phyloP scores from a whole-genome alignment of 2,888 invertebrate species.

The Eudasyphora cyanicolor region DNA sequence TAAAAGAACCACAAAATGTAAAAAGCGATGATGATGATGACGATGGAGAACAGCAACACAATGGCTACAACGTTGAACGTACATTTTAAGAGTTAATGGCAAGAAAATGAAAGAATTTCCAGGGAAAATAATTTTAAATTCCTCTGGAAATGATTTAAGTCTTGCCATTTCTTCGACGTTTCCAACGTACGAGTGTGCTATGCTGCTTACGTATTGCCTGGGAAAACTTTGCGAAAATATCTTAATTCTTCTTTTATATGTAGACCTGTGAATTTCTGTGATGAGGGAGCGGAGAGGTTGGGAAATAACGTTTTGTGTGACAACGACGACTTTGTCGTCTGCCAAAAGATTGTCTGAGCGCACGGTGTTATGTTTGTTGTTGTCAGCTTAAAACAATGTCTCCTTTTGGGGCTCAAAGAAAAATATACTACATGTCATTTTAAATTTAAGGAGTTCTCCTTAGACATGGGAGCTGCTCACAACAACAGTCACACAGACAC shows the following conservation, averaged over 20 bases:
- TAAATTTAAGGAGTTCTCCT: conserved; percentile 13
- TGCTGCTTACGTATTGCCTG: background rate
- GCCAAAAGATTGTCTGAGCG: background rate
- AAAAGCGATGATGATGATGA: background rate
- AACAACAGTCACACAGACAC: background rate
- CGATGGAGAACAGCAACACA: too few relatives aligned
- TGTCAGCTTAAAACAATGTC: background rate
- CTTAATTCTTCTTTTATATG: background rate
- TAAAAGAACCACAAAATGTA: background rate
- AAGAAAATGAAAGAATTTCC: background rate
- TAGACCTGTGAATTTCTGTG: background rate
- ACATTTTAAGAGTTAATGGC: background rate
- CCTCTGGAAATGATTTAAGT: background rate
- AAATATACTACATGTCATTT: conserved; percentile 18
- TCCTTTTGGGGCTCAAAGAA: background rate
- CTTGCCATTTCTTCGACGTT: background rate
- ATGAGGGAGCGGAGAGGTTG: background rate
- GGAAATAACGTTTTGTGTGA: background rate
- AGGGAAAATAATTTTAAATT: background rate
- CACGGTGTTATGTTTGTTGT: background rate
- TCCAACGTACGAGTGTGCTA: background rate
- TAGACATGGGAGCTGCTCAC: too few relatives aligned
- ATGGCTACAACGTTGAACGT: background rate
- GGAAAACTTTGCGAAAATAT: conserved; percentile 1
- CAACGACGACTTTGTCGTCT: background rate